Conservation (phyloP, 2,888 invertebrate species). For the Muschampia plurimacula region DNA sequence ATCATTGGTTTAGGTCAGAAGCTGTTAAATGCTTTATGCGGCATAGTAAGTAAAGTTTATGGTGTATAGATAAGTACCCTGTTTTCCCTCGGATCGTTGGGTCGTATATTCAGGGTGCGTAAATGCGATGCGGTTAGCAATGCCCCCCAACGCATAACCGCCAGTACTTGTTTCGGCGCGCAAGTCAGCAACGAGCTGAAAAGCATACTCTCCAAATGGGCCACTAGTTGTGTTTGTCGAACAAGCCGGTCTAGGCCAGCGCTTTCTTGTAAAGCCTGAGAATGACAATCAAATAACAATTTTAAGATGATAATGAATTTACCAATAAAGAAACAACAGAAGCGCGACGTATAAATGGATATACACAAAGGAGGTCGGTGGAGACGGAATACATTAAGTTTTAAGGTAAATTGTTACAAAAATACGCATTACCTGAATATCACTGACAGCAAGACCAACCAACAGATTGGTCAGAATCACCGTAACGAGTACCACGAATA, state of each 20-base stretch:
- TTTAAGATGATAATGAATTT: neutral
- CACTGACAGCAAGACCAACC: constrained; percentile 94
- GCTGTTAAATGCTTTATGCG: too few relatives aligned
- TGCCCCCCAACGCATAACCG: constrained; percentile 89
- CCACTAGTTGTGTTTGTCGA: constrained; percentile 92
- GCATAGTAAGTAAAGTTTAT: too few relatives aligned
- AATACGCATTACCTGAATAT: constrained; percentile 86
- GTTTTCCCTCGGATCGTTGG: constrained; percentile 93
- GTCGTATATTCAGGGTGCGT: constrained; percentile 91
- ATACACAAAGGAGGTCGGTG: too few relatives aligned
- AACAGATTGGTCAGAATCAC: constrained; percentile 93
- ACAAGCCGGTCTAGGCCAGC: constrained; percentile 93
- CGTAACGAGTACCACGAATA: constrained; percentile 92
- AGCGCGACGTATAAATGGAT: too few relatives aligned
- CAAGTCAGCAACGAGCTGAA: constrained; percentile 91
- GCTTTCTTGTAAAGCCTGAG: constrained; percentile 90
- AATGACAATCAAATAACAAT: constrained; percentile 27
- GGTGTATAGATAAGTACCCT: constrained; percentile 60
- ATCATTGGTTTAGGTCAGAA: too few relatives aligned
- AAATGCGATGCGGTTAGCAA: constrained; percentile 90
- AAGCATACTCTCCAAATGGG: constrained; percentile 92
- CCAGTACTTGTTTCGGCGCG: constrained; percentile 87
- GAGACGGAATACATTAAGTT: too few relatives aligned
- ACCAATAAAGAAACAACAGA: neutral
- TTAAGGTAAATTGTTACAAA: neutral